phyloP scores from a whole-genome alignment of 37 sponge, comb jelly and placozoan genomes.

The Haliclona indistincta region DNA sequence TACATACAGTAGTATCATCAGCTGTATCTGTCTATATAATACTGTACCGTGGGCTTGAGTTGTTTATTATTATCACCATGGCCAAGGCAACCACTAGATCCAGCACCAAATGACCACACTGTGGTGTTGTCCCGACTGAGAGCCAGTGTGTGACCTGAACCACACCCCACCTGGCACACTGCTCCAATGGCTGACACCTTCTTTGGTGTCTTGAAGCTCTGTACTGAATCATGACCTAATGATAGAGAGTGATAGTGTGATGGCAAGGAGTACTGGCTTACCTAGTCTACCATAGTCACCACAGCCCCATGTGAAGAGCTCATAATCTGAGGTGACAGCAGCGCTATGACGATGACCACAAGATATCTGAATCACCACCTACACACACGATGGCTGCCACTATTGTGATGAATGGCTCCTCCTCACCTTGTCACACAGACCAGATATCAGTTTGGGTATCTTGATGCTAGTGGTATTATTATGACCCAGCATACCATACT shows the following conservation, averaged over 20 bases:
- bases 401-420: not conserved
- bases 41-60: constrained; percentile 66
- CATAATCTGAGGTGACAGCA: constrained; percentile 75
- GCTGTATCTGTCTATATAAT: constrained; percentile 60
- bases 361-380: constrained; percentile 64
- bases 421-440: constrained; percentile 52
- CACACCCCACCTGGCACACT: constrained; percentile 79
- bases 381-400: not conserved
- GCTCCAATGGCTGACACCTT: constrained; percentile 36
- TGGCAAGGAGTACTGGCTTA: constrained; percentile 11
- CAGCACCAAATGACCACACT: constrained; percentile 89
- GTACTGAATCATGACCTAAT: constrained; percentile 57
- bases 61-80: constrained; percentile 79
- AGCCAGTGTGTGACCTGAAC: constrained; percentile 79
- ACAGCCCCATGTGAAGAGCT: constrained; percentile 95
- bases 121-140: constrained; percentile 65
- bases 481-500: constrained; percentile 91
- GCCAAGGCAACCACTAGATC: constrained; percentile 83
- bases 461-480: constrained; percentile 76
- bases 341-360: constrained; percentile 92
- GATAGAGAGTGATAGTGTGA: not conserved
- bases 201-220: constrained; percentile 34
- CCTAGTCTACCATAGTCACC: constrained; percentile 92
- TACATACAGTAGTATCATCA: no score
- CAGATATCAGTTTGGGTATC: constrained; percentile 70